Evolutionary conservation across 2,113 vertebrate genomes (phyloP).

Genomic region (Cinclus cinclus): DNA sequence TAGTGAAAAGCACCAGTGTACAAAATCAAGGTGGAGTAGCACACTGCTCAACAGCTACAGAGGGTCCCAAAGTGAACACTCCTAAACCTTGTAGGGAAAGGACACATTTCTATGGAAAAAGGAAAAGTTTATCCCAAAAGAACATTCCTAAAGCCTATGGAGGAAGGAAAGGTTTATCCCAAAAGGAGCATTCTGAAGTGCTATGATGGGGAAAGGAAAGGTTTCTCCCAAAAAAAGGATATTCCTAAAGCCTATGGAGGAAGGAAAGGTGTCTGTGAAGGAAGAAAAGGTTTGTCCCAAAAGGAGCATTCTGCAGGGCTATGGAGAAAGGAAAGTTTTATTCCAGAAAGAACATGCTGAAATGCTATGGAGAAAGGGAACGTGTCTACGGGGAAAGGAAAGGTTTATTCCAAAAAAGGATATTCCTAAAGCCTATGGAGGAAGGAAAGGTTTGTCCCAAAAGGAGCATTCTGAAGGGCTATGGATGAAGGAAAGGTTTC

Average conservation of each 20-base stretch:
- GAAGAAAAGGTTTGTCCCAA: neutral
- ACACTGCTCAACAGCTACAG: neutral
- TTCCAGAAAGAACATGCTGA: no score
- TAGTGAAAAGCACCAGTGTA: fast-evolving
- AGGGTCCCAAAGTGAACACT: neutral
- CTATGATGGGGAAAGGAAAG: neutral
- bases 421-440: neutral
- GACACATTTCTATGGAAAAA: neutral
- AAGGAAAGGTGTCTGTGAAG: no score
- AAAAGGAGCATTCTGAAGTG: no score
- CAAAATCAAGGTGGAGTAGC: neutral
- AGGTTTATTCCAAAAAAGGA: neutral
- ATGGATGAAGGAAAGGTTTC: no score
- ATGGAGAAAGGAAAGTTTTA: neutral
- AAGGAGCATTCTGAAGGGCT: no score
- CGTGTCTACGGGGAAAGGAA: neutral
- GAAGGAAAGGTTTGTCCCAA: neutral
- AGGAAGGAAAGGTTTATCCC: neutral
- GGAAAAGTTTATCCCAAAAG: neutral
- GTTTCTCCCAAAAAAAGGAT: no score
- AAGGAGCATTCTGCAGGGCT: neutral
- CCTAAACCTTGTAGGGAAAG: neutral
- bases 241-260: no score
- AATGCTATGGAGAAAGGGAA: no score
- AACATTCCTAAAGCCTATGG: neutral